phyloP scores from a whole-genome alignment of 2,888 invertebrate species.

The Hetaerina titia region DNA sequence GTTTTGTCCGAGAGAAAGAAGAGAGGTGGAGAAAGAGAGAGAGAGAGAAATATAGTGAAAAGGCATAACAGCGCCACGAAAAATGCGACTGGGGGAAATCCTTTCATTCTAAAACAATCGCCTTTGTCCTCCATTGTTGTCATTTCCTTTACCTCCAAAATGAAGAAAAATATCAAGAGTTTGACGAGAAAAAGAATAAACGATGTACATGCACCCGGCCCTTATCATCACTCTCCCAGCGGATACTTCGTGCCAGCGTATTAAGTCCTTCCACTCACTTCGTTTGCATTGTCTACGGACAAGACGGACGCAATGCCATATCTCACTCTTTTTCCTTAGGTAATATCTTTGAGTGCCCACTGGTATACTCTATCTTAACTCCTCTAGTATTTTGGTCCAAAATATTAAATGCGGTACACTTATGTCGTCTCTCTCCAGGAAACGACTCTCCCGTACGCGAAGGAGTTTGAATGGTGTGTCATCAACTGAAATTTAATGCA shows the following conservation, averaged over 20 bases:
- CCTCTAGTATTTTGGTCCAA: too few relatives aligned
- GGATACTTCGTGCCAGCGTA: neutral
- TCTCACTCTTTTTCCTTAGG: neutral
- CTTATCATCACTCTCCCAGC: neutral
- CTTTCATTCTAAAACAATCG: slow-evolving; percentile 22
- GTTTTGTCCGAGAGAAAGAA: neutral
- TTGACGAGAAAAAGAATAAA: neutral
- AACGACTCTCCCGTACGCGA: too few relatives aligned
- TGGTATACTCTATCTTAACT: neutral
- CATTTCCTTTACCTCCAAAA: neutral
- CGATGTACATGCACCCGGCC: neutral
- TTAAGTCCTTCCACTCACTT: neutral
- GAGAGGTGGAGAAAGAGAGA: neutral
- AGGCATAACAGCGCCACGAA: neutral
- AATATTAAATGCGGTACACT: too few relatives aligned
- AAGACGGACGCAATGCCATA: too few relatives aligned
- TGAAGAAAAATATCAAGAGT: neutral
- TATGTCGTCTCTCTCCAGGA: too few relatives aligned
- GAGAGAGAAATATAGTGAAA: neutral
- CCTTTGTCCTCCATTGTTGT: neutral
- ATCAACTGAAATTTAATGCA: too few relatives aligned
- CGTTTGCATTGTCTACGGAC: neutral
- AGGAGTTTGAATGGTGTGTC: too few relatives aligned
- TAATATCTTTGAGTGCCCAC: neutral
- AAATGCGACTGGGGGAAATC: slow-evolving; percentile 5